These are phyloP conservation scores for Sepioteuthis lessoniana DNA, from an alignment of 2,888 invertebrate genomes.

Conservation along the genomic window DNA sequence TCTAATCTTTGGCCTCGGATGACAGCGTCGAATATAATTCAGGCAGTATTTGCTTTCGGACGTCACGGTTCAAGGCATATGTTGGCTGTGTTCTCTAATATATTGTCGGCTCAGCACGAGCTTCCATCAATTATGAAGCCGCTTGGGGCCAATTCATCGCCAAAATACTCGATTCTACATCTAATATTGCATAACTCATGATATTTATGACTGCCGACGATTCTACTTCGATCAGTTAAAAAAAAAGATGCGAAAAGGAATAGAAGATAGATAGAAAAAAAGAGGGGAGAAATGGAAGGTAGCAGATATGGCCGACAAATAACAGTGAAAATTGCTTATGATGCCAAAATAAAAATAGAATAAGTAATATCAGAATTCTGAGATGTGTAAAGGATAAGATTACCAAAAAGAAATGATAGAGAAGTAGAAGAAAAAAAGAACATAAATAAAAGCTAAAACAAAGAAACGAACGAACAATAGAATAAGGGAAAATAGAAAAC, in stretches of 20 bases:
- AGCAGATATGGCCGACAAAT: neutral
- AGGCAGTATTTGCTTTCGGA: conserved; percentile 42
- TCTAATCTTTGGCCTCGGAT: conserved; percentile 43
- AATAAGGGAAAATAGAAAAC: neutral
- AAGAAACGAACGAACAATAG: neutral
- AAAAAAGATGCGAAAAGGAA: neutral
- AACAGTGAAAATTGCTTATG: neutral
- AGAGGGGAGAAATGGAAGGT: neutral
- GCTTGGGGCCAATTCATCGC: neutral
- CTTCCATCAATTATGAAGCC: neutral
- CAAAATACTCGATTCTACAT: conserved; percentile 12
- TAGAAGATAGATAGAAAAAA: neutral
- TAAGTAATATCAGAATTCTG: neutral
- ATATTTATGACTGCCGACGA: conserved; percentile 21
- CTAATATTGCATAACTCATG: conserved; percentile 33
- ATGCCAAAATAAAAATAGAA: neutral
- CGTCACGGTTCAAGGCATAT: conserved; percentile 44
- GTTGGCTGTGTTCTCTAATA: conserved; percentile 37
- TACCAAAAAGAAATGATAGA: neutral
- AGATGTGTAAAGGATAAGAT: neutral
- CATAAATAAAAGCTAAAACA: neutral
- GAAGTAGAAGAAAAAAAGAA: neutral
- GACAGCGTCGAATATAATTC: conserved; percentile 45
- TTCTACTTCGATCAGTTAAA: neutral
- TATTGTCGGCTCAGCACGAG: neutral